Conservation (phyloP, 2,113 vertebrate species). For the Australoheros scitulus region DNA sequence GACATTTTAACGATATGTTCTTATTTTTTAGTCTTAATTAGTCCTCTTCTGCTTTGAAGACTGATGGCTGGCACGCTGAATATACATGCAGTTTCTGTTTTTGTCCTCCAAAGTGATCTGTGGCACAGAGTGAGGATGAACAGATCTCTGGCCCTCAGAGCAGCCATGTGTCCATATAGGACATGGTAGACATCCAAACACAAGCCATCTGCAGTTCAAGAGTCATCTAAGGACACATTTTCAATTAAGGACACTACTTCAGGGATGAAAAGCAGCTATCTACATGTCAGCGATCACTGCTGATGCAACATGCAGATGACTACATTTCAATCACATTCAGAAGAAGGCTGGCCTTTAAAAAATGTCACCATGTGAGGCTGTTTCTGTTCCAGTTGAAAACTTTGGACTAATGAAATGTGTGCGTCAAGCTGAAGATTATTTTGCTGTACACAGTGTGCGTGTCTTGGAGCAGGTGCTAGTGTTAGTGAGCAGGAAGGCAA, state of each 20-base stretch:
- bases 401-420: not conserved
- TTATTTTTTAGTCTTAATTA: conserved; percentile 2
- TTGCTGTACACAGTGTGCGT: not conserved
- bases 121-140: conserved; percentile 56
- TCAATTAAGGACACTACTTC: conserved; percentile 6
- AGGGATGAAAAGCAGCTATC: not conserved
- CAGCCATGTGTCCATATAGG: conserved; percentile 72
- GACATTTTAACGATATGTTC: conserved; percentile 24
- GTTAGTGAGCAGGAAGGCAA: not conserved
- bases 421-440: not conserved
- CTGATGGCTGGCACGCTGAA: not conserved
- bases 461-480: not conserved
- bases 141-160: conserved; percentile 62
- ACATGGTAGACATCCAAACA: conserved; percentile 69
- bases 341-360: not conserved
- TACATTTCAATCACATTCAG: not conserved
- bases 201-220: conserved; percentile 67
- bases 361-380: not conserved
- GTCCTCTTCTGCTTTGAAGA: not conserved
- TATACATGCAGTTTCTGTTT: not conserved
- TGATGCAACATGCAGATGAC: not conserved
- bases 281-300: not conserved
- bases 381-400: not conserved
- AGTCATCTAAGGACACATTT: conserved; percentile 31
- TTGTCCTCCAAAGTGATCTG: conserved; percentile 25